phyloP scores from a whole-genome alignment of 2,797 vertebrate species.

The Halcyon badia region DNA sequence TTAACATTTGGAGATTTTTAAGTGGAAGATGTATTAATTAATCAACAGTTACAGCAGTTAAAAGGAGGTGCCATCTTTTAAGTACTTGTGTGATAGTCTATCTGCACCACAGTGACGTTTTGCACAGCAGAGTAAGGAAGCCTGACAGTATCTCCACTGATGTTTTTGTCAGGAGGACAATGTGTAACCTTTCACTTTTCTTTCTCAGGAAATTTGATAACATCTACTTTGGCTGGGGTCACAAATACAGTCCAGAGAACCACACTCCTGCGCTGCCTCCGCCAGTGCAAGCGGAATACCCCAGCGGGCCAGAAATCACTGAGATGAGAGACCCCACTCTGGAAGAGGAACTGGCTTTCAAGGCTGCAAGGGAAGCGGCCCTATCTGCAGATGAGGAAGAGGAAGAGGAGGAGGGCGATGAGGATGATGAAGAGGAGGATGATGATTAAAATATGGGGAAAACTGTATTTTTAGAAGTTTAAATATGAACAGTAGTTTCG shows the following conservation, averaged over 20 bases:
- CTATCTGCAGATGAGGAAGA: constrained; percentile 78
- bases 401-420: constrained; percentile 81
- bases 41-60: neutral
- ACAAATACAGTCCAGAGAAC: constrained; percentile 86
- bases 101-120: neutral
- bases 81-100: neutral
- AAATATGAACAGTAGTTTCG: neutral
- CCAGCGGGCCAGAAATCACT: constrained; percentile 83
- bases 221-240: constrained; percentile 94
- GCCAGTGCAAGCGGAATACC: constrained; percentile 83
- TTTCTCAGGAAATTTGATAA: constrained; percentile 91
- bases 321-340: constrained; percentile 87
- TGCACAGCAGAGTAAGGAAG: neutral
- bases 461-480: neutral
- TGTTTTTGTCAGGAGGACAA: neutral
- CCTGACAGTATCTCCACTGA: neutral
- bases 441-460: constrained; percentile 56
- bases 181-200: neutral
- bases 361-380: constrained; percentile 81
- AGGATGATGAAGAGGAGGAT: constrained; percentile 83
- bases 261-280: constrained; percentile 82
- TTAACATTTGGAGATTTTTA: neutral
- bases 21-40: neutral
- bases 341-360: constrained; percentile 87
- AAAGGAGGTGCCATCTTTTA: neutral